Conservation (phyloP, 2,797 vertebrate species). For the Clarias fuscus region DNA sequence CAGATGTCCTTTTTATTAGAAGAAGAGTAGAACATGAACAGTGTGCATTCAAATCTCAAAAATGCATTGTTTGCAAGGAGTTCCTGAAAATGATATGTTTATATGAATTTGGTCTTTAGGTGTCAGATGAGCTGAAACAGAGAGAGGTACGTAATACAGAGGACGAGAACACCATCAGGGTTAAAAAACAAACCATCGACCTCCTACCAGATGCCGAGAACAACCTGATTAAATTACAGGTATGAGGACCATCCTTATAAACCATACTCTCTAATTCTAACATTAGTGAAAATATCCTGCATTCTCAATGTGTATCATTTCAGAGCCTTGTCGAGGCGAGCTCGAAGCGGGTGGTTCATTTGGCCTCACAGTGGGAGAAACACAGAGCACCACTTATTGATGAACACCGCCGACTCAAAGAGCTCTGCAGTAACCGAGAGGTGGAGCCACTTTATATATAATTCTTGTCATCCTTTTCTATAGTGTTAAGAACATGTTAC, state of each 20-base stretch:
- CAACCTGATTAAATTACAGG: constrained; percentile 86
- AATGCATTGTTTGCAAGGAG: background rate
- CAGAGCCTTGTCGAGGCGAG: constrained; percentile 84
- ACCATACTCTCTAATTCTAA: background rate
- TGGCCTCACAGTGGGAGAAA: constrained; percentile 90
- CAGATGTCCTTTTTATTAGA: background rate
- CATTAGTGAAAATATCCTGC: background rate
- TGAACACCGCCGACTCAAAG: constrained; percentile 82
- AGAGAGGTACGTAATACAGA: constrained; percentile 71
- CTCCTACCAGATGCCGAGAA: constrained; percentile 80
- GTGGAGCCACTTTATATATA: constrained; percentile 62
- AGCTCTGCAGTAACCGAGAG: constrained; percentile 81
- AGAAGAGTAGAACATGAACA: background rate
- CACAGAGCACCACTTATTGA: constrained; percentile 85
- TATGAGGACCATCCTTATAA: constrained; percentile 47
- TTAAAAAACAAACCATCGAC: constrained; percentile 82
- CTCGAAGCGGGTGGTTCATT: constrained; percentile 78
- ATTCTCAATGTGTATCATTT: constrained; percentile 37
- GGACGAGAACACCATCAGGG: constrained; percentile 70
- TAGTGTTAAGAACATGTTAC: background rate
- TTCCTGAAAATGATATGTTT: background rate
- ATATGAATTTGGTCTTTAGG: constrained; percentile 65
- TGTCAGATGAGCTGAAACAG: constrained; percentile 76
- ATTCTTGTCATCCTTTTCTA: background rate
- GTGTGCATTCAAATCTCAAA: background rate